phyloP scores from a whole-genome alignment of 23 tunicate species.

The Aplidium turbinatum region DNA sequence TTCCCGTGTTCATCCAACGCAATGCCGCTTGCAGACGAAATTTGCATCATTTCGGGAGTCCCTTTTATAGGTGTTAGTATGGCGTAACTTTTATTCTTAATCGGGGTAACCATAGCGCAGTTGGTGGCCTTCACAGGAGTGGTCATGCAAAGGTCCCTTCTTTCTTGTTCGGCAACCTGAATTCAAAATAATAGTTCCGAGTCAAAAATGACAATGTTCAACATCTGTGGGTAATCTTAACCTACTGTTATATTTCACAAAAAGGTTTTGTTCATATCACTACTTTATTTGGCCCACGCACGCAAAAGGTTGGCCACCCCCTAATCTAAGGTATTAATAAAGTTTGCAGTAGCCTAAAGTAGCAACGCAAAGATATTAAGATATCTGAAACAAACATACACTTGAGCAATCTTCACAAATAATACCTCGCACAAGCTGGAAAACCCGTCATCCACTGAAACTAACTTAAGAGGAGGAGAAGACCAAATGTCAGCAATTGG shows the following conservation, averaged over 20 bases:
- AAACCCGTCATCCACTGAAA: conserved; percentile 23
- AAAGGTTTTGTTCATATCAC: no score
- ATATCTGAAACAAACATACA: not conserved
- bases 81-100: not conserved
- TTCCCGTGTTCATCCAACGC: conserved; percentile 13
- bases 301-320: no score
- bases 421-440: conserved; percentile 36
- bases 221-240: no score
- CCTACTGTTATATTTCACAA: no score
- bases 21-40: conserved; percentile 5
- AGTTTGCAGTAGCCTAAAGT: no score
- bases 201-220: no score
- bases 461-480: conserved; percentile 27
- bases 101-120: conserved; percentile 26
- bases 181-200: not conserved
- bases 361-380: no score
- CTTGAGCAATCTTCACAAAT: not conserved
- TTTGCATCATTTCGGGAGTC: not conserved
- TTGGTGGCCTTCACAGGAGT: conserved; percentile 40
- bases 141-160: conserved; percentile 38
- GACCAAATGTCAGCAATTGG: conserved; percentile 54
- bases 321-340: no score
- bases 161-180: conserved; percentile 65
- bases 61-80: conserved; percentile 37
- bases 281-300: no score